Evolutionary conservation across 2,797 vertebrate genomes (phyloP).

Genomic region (Linurgus olivaceus): DNA sequence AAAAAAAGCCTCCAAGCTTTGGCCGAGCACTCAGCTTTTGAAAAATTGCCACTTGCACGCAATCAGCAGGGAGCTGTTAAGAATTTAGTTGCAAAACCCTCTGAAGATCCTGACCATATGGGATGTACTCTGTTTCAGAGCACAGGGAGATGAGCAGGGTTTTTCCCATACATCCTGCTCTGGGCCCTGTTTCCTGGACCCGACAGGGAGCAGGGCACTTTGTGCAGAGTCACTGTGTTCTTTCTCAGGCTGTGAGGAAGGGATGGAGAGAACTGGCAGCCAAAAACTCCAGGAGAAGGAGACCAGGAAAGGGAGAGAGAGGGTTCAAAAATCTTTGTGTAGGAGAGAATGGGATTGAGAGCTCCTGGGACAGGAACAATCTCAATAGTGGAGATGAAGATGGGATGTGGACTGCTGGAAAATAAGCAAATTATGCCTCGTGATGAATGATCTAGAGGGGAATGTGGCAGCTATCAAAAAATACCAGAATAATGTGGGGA

Average conservation of each 20-base stretch:
- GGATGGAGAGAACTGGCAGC: not conserved
- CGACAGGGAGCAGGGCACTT: not conserved
- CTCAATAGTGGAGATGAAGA: not conserved
- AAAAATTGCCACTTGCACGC: slow-evolving; percentile 51
- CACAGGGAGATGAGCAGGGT: not conserved
- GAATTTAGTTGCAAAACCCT: slow-evolving; percentile 47
- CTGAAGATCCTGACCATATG: slow-evolving; percentile 54
- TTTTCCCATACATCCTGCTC: not conserved
- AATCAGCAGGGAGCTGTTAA: slow-evolving; percentile 47
- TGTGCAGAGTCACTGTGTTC: not conserved
- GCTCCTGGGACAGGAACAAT: not conserved
- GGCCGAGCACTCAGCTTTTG: slow-evolving; percentile 26
- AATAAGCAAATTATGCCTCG: not conserved
- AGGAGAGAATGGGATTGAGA: not conserved
- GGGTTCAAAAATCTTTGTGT: not conserved
- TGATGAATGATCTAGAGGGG: not conserved
- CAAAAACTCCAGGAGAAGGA: not conserved
- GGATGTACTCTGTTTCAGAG: not conserved
- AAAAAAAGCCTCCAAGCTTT: not conserved
- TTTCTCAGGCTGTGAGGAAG: not conserved
- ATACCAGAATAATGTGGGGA: not conserved
- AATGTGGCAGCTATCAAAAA: not conserved
- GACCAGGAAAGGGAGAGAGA: not conserved
- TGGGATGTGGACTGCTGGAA: not conserved
- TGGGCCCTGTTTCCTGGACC: not conserved